phyloP scores from a whole-genome alignment of 1,140 invertebrate genomes.

The Brachionus rotundiformis region DNA sequence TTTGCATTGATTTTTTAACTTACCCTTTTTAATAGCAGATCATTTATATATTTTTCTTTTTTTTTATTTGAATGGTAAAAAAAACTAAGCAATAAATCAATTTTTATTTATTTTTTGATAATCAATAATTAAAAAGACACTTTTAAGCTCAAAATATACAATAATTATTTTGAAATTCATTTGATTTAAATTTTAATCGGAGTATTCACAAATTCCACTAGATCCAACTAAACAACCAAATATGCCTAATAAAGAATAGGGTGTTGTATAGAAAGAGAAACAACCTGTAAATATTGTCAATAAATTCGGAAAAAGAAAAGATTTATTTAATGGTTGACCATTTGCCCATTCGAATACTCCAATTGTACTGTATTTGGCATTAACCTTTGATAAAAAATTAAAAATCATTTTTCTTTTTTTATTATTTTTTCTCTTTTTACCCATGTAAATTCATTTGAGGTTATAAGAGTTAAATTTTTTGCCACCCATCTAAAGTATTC shows the following conservation, averaged over 20 bases:
- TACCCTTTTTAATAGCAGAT: too few relatives aligned
- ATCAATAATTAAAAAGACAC: too few relatives aligned
- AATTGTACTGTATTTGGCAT: not conserved
- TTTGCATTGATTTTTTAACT: too few relatives aligned
- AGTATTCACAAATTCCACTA: not conserved
- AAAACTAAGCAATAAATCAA: too few relatives aligned
- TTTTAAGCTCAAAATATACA: too few relatives aligned
- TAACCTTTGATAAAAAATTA: not conserved
- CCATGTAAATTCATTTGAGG: not conserved
- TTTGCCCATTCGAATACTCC: slow-evolving; percentile 3
- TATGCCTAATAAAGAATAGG: not conserved
- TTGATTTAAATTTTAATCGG: too few relatives aligned
- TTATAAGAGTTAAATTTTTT: not conserved
- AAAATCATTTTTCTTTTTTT: not conserved
- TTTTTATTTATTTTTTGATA: too few relatives aligned
- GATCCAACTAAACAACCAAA: not conserved
- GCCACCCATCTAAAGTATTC: not conserved
- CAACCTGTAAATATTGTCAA: not conserved
- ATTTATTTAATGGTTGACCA: not conserved
- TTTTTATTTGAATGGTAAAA: too few relatives aligned
- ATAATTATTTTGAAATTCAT: too few relatives aligned
- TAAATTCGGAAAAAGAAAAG: not conserved
- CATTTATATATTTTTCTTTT: too few relatives aligned
- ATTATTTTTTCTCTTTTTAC: not conserved
- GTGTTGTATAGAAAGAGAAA: not conserved